Evolutionary conservation across 2,797 vertebrate species (phyloP), one percentile per base, ranked within the genome.

Genomic region (Platyrinchus mystaceus): DNA sequence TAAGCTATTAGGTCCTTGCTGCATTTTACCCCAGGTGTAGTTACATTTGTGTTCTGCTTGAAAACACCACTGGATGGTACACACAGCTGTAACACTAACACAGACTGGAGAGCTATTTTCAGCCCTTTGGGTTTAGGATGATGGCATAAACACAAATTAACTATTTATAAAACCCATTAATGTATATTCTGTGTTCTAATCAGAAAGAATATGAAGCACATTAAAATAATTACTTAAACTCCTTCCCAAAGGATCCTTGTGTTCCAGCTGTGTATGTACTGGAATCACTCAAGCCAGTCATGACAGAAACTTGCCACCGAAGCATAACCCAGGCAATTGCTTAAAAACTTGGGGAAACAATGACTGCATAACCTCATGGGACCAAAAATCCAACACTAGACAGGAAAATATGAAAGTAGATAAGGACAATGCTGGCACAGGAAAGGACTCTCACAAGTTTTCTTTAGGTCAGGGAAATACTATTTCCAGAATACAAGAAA

Each of bases 161-260:
- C 94, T 94, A 96, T 94, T 95, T 95, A 94, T 96, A 94, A 97
- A 88, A 49, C 41, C 41, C 74, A 90, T 86, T 90, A 87, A 94
- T 88, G 84, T 84, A 93, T 88, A 94, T 94, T 94, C 67, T 68
- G 73, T 49, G 59, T 75, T 96, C 91, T 92, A 96, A 95, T 90
- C 63, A 93, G 87, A 86, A 90, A 69, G 87, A 96, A 97, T 96
- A 95, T 84, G 47, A 95, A 94, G 77, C 83, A 64, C 74, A 93
- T 93, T 93, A 95, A 84, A 96, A 88, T 94, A 96, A 97, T 95
- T 88, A 93, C 87, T 94, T 91, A 52, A 92, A 86, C 43, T 86
- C 80, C 41, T 68, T 94, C 95, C 95, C 95, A 90, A 86, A 90
- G 80, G 91, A 94, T 76, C 74, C 56, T 94, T 56, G 24, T 55